These are phyloP conservation scores for Eilema sororculum DNA, from an alignment of 2,888 invertebrate genomes.

Conservation along the genomic window DNA sequence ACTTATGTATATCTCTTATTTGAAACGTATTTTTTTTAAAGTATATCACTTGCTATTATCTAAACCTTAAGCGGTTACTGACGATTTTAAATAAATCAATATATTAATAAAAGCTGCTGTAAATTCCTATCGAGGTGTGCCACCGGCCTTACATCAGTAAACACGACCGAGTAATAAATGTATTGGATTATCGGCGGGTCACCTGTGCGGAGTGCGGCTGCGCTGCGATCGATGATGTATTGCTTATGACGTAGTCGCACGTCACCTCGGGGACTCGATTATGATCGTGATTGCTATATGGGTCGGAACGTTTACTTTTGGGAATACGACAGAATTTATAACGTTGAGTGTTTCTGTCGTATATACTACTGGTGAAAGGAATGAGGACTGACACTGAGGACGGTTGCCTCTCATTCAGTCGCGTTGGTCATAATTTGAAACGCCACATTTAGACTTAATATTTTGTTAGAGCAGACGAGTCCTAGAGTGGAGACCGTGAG, in stretches of 20 bases:
- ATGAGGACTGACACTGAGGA: no score
- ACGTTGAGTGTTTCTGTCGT: neutral
- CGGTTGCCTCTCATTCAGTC: no score
- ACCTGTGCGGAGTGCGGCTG: constrained; percentile 21
- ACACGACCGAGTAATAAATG: constrained; percentile 16
- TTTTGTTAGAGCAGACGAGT: no score
- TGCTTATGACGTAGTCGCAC: constrained; percentile 14
- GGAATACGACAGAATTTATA: neutral
- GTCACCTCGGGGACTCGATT: neutral
- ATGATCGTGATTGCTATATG: neutral
- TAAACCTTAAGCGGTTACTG: no score
- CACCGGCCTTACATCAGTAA: neutral
- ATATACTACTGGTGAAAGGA: no score
- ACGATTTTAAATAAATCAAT: neutral
- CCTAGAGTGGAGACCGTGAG: no score
- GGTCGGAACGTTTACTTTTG: neutral
- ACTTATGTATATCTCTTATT: no score
- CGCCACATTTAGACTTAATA: no score
- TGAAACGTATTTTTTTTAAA: no score
- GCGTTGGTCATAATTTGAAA: no score
- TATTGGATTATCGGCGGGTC: constrained; percentile 17
- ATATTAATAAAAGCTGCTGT: neutral
- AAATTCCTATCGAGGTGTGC: neutral
- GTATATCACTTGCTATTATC: neutral
- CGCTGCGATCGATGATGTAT: constrained; percentile 37